Evolutionary conservation across 2,113 vertebrate genomes (phyloP).

Genomic region (Hyla sarda): DNA sequence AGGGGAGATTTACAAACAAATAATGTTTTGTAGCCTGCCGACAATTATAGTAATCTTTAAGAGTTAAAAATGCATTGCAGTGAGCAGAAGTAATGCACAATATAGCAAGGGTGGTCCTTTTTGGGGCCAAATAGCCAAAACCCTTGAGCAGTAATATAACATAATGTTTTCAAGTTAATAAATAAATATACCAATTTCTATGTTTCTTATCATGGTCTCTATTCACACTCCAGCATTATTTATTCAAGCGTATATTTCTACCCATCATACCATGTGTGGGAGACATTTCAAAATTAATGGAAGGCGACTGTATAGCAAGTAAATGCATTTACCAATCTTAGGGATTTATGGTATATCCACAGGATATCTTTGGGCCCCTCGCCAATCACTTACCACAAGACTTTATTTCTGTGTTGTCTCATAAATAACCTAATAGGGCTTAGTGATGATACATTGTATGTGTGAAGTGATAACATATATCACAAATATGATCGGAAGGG

Average conservation of each 20-base stretch:
- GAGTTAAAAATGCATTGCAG: conserved; percentile 42
- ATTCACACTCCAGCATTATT: background rate
- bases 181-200: background rate
- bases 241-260: no score
- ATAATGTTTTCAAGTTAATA: background rate
- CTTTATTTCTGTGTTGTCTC: no score
- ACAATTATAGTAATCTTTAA: conserved; percentile 44
- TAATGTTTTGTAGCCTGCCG: conserved; percentile 40
- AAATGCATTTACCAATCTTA: no score
- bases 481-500: no score
- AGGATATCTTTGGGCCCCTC: no score
- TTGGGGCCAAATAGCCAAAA: background rate
- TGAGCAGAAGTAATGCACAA: background rate
- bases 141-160: background rate
- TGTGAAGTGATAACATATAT: no score
- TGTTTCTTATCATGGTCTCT: background rate
- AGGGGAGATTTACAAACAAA: conserved; percentile 57
- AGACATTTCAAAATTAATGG: no score
- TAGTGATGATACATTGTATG: background rate
- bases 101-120: background rate
- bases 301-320: no score
- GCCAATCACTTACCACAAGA: no score
- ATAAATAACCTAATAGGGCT: background rate
- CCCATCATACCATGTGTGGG: no score
- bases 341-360: no score